Percentiles rank a stretch among this genome's conserved stretches.
Evolutionary conservation across 2,113 vertebrate genomes (phyloP).

Genomic region (Poeciliopsis prolifica): DNA sequence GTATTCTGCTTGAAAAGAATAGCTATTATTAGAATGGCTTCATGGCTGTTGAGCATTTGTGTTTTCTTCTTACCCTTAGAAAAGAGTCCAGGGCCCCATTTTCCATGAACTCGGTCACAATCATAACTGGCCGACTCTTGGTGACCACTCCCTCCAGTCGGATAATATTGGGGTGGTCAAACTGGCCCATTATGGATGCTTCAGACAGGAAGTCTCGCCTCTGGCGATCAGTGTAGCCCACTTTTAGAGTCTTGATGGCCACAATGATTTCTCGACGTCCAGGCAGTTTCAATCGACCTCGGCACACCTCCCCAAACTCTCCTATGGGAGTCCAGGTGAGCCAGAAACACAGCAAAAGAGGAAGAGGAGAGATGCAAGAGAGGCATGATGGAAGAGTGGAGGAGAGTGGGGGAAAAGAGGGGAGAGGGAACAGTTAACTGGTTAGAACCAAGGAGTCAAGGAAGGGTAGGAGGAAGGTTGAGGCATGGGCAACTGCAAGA

Average conservation of each 20-base stretch:
- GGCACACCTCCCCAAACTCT: constrained; percentile 97
- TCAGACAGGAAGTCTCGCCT: constrained; percentile 96
- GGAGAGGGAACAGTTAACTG: constrained; percentile 81
- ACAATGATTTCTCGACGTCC: constrained; percentile 95
- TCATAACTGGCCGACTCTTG: constrained; percentile 98
- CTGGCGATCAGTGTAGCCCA: constrained; percentile 96
- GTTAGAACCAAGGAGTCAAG: constrained; percentile 81
- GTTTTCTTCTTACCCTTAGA: constrained; percentile 85
- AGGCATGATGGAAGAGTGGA: constrained; percentile 74
- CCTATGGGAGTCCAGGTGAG: constrained; percentile 79
- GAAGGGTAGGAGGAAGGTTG: constrained; percentile 60
- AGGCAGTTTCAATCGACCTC: constrained; percentile 92
- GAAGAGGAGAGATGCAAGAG: constrained; percentile 59
- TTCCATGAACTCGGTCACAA: constrained; percentile 99
- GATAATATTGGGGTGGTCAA: constrained; percentile 98
- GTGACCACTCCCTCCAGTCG: constrained; percentile 97
- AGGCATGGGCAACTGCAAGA: constrained; percentile 56
- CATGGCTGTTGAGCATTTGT: neutral
- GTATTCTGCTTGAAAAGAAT: neutral
- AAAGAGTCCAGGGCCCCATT: constrained; percentile 97
- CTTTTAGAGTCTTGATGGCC: constrained; percentile 98
- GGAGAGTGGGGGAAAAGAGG: constrained; percentile 73
- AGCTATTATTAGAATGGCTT: neutral
- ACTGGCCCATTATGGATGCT: constrained; percentile 99
- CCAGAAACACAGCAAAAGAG: constrained; percentile 56